Percentiles rank a stretch among this genome's conserved stretches.
Conservation (phyloP, 2,113 vertebrate species). For the Haliaeetus leucogaster region DNA sequence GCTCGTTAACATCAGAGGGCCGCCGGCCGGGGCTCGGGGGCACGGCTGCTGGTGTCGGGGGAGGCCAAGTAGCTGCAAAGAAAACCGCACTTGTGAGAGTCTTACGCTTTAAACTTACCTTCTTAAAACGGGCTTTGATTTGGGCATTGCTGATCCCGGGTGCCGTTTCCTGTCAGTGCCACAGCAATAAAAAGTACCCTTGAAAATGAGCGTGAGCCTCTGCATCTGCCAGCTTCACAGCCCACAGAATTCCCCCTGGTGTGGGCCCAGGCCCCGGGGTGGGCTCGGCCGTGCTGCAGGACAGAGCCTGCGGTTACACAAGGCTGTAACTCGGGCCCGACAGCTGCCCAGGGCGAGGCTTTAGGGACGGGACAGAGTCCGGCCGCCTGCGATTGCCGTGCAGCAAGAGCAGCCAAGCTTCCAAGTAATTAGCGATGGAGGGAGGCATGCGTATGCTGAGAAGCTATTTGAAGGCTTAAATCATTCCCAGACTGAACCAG, state of each 20-base stretch:
- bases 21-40: neutral
- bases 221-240: fast-evolving
- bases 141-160: neutral
- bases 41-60: neutral
- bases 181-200: neutral
- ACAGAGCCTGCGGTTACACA: fast-evolving
- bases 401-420: too few relatives aligned
- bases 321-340: neutral
- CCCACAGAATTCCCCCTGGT: fast-evolving
- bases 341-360: fast-evolving
- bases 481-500: neutral
- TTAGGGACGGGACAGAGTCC: fast-evolving
- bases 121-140: too few relatives aligned
- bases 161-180: neutral
- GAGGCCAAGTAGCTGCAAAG: neutral
- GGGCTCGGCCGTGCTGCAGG: neutral
- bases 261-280: fast-evolving
- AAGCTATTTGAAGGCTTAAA: neutral
- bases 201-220: neutral
- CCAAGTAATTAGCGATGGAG: fast-evolving
- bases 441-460: neutral
- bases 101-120: neutral
- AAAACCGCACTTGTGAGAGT: neutral
- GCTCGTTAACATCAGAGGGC: neutral
- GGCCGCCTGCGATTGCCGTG: fast-evolving